Conservation (phyloP, 2,888 invertebrate species). For the Tetrapedia diversipes region DNA sequence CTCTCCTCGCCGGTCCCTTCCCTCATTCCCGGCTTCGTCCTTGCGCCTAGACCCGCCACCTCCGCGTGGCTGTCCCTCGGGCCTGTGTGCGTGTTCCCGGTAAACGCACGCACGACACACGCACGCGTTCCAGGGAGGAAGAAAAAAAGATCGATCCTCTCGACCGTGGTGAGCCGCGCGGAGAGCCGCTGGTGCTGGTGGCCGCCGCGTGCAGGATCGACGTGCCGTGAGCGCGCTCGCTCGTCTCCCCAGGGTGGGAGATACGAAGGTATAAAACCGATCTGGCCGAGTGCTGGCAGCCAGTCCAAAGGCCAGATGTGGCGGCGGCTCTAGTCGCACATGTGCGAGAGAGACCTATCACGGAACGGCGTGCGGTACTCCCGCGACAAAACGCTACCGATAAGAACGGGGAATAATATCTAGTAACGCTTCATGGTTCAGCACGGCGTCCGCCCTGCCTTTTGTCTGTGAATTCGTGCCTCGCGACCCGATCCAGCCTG, state of each 20-base stretch:
- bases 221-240: conserved; percentile 53
- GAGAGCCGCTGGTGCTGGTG: too few species aligned
- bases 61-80: not conserved
- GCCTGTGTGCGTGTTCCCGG: conserved; percentile 23
- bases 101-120: not conserved
- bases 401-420: conserved; percentile 10
- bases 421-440: conserved; percentile 26
- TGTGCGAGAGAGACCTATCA: conserved; percentile 81
- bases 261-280: conserved; percentile 81
- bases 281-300: conserved; percentile 75
- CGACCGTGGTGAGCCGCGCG: conserved; percentile 54
- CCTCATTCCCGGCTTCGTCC: conserved; percentile 47
- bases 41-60: conserved; percentile 49
- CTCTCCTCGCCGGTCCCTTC: conserved; percentile 36
- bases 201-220: conserved; percentile 62
- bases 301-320: conserved; percentile 81
- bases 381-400: conserved; percentile 18
- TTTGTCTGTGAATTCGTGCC: conserved; percentile 75
- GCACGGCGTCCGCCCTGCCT: conserved; percentile 36
- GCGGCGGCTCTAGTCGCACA: conserved; percentile 81
- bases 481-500: conserved; percentile 60
- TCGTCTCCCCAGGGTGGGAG: conserved; percentile 73
- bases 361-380: conserved; percentile 73
- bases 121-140: conserved; percentile 47
- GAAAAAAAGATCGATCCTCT: conserved; percentile 63